phyloP scores from a whole-genome alignment of 2,113 vertebrate species.

The Emydura subglobosa region DNA sequence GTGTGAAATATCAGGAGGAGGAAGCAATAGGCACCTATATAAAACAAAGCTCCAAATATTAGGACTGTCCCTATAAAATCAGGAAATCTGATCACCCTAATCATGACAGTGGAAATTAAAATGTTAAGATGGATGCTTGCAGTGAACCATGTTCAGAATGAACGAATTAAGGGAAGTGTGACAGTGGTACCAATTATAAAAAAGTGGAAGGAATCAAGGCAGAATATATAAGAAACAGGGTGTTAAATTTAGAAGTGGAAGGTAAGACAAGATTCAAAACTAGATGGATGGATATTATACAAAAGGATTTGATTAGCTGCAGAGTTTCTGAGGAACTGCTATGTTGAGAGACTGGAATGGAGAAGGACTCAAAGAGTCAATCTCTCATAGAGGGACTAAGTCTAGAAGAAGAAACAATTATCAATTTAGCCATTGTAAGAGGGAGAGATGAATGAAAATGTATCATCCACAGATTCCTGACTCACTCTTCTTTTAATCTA shows the following conservation, averaged over 20 bases:
- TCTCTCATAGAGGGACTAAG: not conserved
- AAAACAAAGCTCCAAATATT: no score
- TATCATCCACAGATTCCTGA: not conserved
- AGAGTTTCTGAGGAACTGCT: not conserved
- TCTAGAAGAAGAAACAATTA: not conserved
- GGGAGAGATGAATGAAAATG: not conserved
- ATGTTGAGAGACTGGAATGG: not conserved
- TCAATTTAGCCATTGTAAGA: slow-evolving; percentile 5
- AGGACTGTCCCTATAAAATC: no score
- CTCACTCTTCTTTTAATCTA: not conserved
- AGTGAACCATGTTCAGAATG: not conserved
- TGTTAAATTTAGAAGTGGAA: no score
- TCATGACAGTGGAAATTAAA: not conserved
- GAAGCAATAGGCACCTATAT: no score
- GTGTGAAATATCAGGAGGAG: no score
- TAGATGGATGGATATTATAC: not conserved
- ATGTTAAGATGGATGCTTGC: not conserved
- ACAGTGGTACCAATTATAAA: not conserved
- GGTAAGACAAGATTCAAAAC: no score
- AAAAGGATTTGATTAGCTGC: not conserved
- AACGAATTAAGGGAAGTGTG: no score
- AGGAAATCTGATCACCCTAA: no score
- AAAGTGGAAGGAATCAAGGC: not conserved
- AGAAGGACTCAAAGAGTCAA: not conserved
- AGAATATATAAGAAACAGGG: no score